phyloP scores from a whole-genome alignment of 2,113 vertebrate species.

The Ascaphus truei region DNA sequence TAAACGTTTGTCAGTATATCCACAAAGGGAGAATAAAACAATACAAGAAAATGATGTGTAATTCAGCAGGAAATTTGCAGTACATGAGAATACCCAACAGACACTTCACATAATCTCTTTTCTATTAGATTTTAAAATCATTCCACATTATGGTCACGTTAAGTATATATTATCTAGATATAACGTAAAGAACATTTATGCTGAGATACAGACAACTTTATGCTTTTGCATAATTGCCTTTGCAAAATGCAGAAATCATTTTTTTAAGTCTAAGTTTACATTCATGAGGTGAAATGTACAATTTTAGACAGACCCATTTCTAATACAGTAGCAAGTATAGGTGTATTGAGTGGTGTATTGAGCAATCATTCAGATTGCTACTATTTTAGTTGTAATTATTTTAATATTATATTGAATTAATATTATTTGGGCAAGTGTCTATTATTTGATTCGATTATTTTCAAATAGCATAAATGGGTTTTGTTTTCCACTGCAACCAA shows the following conservation, averaged over 20 bases:
- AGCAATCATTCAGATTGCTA: too few relatives aligned
- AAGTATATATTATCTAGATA: slow-evolving; percentile 13
- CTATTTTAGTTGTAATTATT: too few relatives aligned
- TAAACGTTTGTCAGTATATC: slow-evolving; percentile 14
- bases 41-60: slow-evolving; percentile 25
- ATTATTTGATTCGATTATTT: too few relatives aligned
- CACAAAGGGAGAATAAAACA: slow-evolving; percentile 21
- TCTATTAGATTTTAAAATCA: slow-evolving; percentile 22
- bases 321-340: too few relatives aligned
- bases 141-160: neutral
- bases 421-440: too few relatives aligned
- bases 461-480: too few relatives aligned
- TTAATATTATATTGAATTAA: too few relatives aligned
- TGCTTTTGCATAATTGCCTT: slow-evolving; percentile 16
- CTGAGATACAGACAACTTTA: slow-evolving; percentile 16
- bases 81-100: slow-evolving; percentile 23
- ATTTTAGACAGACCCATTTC: too few relatives aligned
- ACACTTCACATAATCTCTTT: slow-evolving; percentile 19
- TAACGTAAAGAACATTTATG: slow-evolving; percentile 2
- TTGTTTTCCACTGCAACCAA: too few relatives aligned
- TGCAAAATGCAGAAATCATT: slow-evolving; percentile 4
- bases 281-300: neutral
- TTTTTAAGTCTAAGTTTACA: neutral
- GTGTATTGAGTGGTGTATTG: too few relatives aligned
- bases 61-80: slow-evolving; percentile 25